Conservation (phyloP, 2,888 invertebrate genomes). For the Cheilosia vulpina region DNA sequence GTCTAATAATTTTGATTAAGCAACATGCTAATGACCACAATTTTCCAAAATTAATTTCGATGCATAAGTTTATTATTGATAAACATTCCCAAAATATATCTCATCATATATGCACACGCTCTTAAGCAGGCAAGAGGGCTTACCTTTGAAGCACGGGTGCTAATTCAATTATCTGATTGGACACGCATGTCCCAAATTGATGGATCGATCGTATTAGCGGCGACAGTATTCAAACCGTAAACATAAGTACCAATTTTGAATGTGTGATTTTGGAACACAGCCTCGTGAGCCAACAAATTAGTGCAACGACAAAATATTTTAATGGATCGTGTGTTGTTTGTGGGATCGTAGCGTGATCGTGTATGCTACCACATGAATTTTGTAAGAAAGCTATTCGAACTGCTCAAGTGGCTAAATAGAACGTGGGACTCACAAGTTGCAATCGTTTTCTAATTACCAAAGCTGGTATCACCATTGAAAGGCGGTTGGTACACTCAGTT, state of each 20-base stretch:
- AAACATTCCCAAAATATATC: slow-evolving; percentile 26
- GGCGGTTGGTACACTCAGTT: too few relatives aligned
- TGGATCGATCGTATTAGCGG: slow-evolving; percentile 26
- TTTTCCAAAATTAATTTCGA: slow-evolving; percentile 49
- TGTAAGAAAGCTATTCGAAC: too few relatives aligned
- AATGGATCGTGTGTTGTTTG: slow-evolving; percentile 29
- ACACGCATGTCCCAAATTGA: slow-evolving; percentile 49
- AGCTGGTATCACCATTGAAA: too few relatives aligned
- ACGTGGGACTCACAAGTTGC: too few relatives aligned
- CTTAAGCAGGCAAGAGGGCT: slow-evolving; percentile 26
- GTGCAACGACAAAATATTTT: slow-evolving; percentile 22
- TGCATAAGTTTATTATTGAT: slow-evolving; percentile 14
- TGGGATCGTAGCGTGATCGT: not conserved
- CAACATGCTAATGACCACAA: slow-evolving; percentile 45
- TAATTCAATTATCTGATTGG: slow-evolving; percentile 53
- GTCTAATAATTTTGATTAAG: slow-evolving; percentile 49
- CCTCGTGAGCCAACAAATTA: slow-evolving; percentile 40
- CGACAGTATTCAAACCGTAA: slow-evolving; percentile 17
- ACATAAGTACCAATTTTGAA: slow-evolving; percentile 42
- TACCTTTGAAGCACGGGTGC: slow-evolving; percentile 27
- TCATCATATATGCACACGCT: not conserved
- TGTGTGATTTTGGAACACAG: slow-evolving; percentile 14
- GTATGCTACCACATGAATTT: too few relatives aligned
- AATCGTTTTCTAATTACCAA: too few relatives aligned
- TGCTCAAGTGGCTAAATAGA: too few relatives aligned